Conservation (phyloP, 2,888 invertebrate genomes). For the Nysson spinosus region DNA sequence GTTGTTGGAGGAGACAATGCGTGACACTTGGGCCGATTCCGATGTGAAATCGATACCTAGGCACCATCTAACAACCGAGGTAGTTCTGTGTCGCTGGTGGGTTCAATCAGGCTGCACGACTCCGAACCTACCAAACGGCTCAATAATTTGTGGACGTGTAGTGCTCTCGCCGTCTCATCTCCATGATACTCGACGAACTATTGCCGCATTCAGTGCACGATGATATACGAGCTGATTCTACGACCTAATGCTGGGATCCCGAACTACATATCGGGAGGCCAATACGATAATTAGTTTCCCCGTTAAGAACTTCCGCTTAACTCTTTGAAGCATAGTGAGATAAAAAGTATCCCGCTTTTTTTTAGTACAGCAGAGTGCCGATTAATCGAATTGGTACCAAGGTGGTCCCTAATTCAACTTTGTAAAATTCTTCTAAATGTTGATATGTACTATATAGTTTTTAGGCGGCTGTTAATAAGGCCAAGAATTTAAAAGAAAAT, state of each 20-base stretch:
- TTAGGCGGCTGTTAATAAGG: no score
- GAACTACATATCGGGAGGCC: not conserved
- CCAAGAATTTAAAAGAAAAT: no score
- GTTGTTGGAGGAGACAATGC: constrained; percentile 25
- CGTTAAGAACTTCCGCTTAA: not conserved
- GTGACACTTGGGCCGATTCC: constrained; percentile 25
- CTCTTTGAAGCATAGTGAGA: no score
- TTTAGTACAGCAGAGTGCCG: no score
- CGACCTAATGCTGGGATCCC: not conserved
- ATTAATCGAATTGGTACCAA: no score
- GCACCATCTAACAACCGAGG: constrained; percentile 17
- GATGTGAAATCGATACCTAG: constrained; percentile 36
- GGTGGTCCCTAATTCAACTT: no score
- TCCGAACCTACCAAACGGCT: constrained; percentile 30
- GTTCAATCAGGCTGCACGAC: constrained; percentile 34
- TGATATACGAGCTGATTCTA: constrained; percentile 18
- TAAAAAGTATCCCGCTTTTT: no score
- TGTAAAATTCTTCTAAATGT: no score
- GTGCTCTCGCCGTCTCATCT: constrained; percentile 24
- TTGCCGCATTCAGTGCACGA: constrained; percentile 28
- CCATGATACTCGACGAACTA: constrained; percentile 29
- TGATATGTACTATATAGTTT: no score
- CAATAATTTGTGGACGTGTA: constrained; percentile 43
- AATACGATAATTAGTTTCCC: constrained; percentile 20
- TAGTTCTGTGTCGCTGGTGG: constrained; percentile 9